Conservation (phyloP, 64 coral and sea anemone genomes). For the Dendronephthya gigantea region DNA sequence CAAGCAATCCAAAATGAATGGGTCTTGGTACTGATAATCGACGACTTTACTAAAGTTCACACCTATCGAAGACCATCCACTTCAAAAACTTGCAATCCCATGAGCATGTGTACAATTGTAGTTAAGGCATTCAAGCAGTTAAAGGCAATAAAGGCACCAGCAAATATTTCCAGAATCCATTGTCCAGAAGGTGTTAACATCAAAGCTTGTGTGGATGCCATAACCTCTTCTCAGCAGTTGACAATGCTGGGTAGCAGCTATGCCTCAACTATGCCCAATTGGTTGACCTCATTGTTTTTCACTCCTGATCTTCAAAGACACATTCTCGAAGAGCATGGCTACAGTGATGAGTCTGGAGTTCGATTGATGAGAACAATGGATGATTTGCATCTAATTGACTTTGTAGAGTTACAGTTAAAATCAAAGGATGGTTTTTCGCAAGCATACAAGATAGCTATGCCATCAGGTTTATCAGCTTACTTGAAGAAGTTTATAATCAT, state of each 20-base stretch:
- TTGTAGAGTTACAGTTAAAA: background rate
- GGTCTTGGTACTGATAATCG: background rate
- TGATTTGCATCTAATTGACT: background rate
- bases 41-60: background rate
- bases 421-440: background rate
- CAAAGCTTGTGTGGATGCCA: background rate
- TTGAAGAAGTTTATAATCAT: no score
- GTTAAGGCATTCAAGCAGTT: background rate
- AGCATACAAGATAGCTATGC: background rate
- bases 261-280: background rate
- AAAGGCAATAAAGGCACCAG: background rate
- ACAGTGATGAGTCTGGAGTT: background rate
- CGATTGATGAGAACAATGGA: slow-evolving; percentile 8
- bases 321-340: background rate
- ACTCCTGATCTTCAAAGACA: background rate
- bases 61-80: background rate
- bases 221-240: background rate
- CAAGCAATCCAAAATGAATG: background rate
- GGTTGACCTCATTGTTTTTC: background rate
- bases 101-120: slow-evolving; percentile 3
- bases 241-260: background rate
- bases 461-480: no score
- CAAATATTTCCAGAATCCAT: background rate
- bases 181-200: background rate
- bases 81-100: background rate